Evolutionary conservation across 1,140 invertebrate species (phyloP).

Genomic region (Alviniconcha marisindica): DNA sequence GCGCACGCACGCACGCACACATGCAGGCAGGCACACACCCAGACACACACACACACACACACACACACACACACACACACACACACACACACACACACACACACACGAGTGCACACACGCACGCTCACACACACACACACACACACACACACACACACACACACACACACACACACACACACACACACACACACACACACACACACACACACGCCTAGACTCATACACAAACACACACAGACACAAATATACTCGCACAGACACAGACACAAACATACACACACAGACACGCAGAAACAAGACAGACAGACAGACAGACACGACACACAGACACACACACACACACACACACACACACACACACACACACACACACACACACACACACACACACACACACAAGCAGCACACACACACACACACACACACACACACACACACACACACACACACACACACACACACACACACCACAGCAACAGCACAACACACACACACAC

Average conservation of each 20-base stretch:
- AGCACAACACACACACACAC: background rate
- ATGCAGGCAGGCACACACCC: constrained; percentile 32
- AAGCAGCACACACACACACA: constrained; percentile 19
- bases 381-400: constrained; percentile 14
- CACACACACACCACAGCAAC: background rate
- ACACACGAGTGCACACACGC: constrained; percentile 34
- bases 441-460: constrained; percentile 6
- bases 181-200: constrained; percentile 30
- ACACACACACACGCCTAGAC: background rate
- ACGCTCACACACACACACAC: constrained; percentile 34
- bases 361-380: too few relatives aligned
- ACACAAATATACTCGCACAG: background rate
- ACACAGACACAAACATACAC: background rate
- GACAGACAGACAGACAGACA: background rate
- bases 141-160: constrained; percentile 29
- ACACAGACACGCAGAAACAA: background rate
- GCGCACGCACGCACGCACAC: constrained; percentile 38
- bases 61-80: constrained; percentile 47
- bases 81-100: constrained; percentile 45
- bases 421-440: constrained; percentile 32
- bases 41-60: constrained; percentile 45
- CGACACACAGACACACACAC: too few relatives aligned
- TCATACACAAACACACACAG: constrained; percentile 25
- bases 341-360: too few relatives aligned
- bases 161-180: constrained; percentile 45